Evolutionary conservation across 1,140 invertebrate species (phyloP), one percentile per base, ranked within the genome.

Genomic region (Carposina sasakii): DNA sequence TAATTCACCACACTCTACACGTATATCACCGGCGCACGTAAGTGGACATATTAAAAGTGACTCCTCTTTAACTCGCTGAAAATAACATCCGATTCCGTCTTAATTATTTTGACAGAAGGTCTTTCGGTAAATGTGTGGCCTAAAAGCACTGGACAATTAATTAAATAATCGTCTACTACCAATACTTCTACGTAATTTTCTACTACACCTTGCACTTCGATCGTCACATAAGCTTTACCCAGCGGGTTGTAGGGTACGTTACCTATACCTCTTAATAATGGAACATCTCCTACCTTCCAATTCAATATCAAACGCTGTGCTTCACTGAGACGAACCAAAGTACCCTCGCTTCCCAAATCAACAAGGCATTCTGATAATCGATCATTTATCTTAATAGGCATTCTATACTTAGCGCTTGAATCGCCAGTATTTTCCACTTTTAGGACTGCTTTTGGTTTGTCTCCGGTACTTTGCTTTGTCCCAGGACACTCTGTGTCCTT

Each of bases 261-360:
- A 33, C 4, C 30, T 6, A 33, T 8, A 3, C 30, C 30, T 10
- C 6, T 42, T 42, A 42, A 42, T 17, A 22, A 20, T 2, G 40
- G 40, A 2, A 3, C 40, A 2, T 28, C 9, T 5, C 12, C 40
- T 9, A 3, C 10, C 17, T 42, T 9, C 40, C 40, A 42, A 3
- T 42, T 15, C 13, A 42, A 42, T 17, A 15, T 9, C 16, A 42
- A 42, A 4, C 40, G 3, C 17, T 42, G 3, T 24, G 40, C 24
- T 24, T 42, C 40, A 24, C 20, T 42, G 3, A 24, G 20, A 6
- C 22, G 19, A 15, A 42, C 13, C 40, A 42, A 24, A 16, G 40
- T 42, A 15, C 40, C 40, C 22, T 42, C 40, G 17, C 40, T 42
- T 16, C 40, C 40, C 13, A 42, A 42, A 42, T 42, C 40, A 10